Conservation (phyloP, 2,113 vertebrate species). For the Cheirogaleus medius region DNA sequence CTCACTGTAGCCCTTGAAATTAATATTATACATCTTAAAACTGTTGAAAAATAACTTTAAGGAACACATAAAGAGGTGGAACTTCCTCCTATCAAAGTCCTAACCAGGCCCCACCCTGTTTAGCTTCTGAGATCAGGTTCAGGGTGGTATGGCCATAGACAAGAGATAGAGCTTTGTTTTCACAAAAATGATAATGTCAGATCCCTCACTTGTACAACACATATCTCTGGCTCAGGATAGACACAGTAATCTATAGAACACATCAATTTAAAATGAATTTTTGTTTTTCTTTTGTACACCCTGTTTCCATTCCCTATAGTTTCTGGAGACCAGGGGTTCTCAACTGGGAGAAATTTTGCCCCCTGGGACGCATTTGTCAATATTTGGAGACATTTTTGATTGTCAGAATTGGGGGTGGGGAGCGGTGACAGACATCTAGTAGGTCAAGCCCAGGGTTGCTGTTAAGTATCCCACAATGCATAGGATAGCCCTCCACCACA, state of each 20-base stretch:
- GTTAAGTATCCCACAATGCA: not conserved
- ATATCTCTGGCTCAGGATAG: not conserved
- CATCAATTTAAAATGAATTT: not conserved
- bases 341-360: not conserved
- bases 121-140: too few species aligned
- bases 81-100: not conserved
- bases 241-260: not conserved
- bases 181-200: slow-evolving; percentile 17
- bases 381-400: not conserved
- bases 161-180: slow-evolving; percentile 20
- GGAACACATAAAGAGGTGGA: not conserved
- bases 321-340: not conserved
- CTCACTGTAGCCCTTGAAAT: slow-evolving; percentile 40
- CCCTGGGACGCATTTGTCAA: not conserved
- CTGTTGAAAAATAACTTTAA: slow-evolving; percentile 43
- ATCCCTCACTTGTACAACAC: not conserved
- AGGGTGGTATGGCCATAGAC: too few species aligned
- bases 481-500: not conserved
- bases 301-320: not conserved
- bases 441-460: not conserved
- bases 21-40: not conserved
- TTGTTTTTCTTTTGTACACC: not conserved
- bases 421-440: not conserved
- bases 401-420: not conserved
- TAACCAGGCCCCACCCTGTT: too few species aligned